Evolutionary conservation across 2,113 vertebrate genomes (phyloP), one percentile per base, ranked within the genome.

Genomic region (Eublepharis macularius): DNA sequence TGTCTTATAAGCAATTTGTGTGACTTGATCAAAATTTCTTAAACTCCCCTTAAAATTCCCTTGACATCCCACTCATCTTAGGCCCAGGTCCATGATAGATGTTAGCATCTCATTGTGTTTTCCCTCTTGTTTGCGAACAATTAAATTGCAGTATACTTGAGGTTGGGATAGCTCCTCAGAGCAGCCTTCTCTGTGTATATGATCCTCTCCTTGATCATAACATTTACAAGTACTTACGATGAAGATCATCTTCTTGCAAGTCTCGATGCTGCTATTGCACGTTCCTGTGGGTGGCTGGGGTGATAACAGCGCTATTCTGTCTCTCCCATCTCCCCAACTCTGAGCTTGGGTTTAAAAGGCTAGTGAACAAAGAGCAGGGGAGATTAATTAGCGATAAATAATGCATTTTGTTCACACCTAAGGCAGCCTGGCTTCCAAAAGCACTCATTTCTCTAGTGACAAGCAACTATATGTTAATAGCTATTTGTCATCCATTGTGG

Each of bases 341-440:
- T 9, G n/a, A 43, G 72, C 39, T 4, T 2, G 0, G 39, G 49
- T 12, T 66, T 0, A 0, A 66, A 21, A 70, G 76, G 39, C 84
- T 74, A 34, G 51, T 1, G 41, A 84, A 86, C 34, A 63, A 87
- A 73, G 65, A 39, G 32, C 75, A 80, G 54, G 39, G 24, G 51
- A 86, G 74, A 92, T 90, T 91, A 93, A 94, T 88, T 90, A 72
- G 69, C 89, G 81, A 92, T 93, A 92, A 95, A 93, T 90, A 93
- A 94, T 91, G 85, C n/a, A 91, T 93, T 93, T 92, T 93, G 70
- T 90, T 93, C 80, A 76, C 90, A 90, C 86, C 88, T 87, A 49
- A 85, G 36, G 84, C 82, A 93, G 81, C 81, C 88, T 84, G 85
- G 91, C 90, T 86, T 92, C 86, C 47, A 57, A n/a, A 86, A 70